Percentiles rank a stretch among this genome's conserved stretches.
These are phyloP conservation scores for Philantomba maxwellii DNA, from an alignment of 2,113 vertebrate species.

Conservation along the genomic window DNA sequence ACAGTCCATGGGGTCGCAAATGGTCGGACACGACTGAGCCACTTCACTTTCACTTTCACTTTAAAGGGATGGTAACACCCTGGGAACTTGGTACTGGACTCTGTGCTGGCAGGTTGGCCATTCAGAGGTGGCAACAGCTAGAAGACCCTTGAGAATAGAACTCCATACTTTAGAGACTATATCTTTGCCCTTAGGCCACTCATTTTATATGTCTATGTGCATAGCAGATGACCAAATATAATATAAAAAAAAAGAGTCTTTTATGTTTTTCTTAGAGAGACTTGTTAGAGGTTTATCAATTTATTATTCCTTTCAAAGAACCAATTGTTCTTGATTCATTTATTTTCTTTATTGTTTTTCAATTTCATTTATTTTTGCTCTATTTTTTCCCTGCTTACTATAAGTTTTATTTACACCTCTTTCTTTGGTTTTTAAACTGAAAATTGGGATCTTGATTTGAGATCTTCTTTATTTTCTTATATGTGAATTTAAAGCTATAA, in stretches of 20 bases:
- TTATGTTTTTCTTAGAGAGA: not conserved
- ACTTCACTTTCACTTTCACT: too few species aligned
- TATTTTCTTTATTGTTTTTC: not conserved
- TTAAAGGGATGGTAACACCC: not conserved
- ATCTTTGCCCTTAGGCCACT: not conserved
- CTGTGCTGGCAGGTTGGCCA: fast-evolving
- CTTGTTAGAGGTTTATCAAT: not conserved
- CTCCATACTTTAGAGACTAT: not conserved
- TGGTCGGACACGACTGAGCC: too few species aligned
- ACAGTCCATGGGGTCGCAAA: too few species aligned
- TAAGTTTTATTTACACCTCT: not conserved
- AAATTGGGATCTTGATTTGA: not conserved
- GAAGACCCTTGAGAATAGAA: too few species aligned
- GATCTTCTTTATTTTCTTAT: not conserved
- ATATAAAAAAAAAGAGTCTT: not conserved
- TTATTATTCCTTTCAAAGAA: not conserved
- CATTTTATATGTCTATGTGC: not conserved
- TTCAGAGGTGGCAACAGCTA: not conserved
- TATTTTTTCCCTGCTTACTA: not conserved
- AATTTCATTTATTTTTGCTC: not conserved
- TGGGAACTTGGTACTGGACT: not conserved
- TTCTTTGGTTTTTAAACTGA: not conserved
- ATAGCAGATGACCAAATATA: not conserved
- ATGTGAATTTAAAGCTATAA: not conserved
- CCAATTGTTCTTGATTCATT: not conserved